phyloP scores from a whole-genome alignment of 2,888 invertebrate species.

The Dryobotodes eremita region DNA sequence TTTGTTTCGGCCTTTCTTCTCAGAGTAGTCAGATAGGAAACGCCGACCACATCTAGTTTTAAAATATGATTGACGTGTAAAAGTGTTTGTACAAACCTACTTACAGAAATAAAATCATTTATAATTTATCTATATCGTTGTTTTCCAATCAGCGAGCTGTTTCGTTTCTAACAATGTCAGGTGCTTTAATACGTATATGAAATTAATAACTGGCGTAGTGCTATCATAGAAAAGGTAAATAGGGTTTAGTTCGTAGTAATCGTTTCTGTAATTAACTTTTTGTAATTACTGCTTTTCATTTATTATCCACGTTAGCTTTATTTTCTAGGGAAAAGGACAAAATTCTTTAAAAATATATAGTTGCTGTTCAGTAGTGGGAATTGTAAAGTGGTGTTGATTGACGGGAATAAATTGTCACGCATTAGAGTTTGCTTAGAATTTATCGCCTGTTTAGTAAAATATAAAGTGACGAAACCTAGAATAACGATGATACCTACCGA shows the following conservation, averaged over 20 bases:
- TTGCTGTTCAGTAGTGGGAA: background rate
- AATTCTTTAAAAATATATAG: background rate
- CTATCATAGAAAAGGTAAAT: constrained; percentile 25
- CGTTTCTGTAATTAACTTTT: constrained; percentile 4
- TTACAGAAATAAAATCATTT: too few species aligned
- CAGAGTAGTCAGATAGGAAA: too few species aligned
- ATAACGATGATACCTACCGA: background rate
- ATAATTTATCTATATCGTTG: too few species aligned
- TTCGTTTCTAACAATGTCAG: background rate
- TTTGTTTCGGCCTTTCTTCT: too few species aligned
- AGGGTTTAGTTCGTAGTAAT: constrained; percentile 10
- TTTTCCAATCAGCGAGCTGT: constrained; percentile 7
- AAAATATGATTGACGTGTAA: too few species aligned
- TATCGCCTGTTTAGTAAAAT: background rate
- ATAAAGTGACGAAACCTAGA: background rate
- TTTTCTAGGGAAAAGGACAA: background rate
- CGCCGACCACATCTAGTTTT: too few species aligned
- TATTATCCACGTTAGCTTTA: background rate
- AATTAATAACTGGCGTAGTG: constrained; percentile 19
- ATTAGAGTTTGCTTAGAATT: background rate
- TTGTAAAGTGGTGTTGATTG: background rate
- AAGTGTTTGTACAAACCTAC: too few species aligned
- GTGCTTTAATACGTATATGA: background rate
- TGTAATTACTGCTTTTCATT: background rate
- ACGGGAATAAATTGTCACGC: background rate